These are phyloP conservation scores for Pteronotus mesoamericanus DNA, from an alignment of 2,797 vertebrate genomes.

Conservation along the genomic window DNA sequence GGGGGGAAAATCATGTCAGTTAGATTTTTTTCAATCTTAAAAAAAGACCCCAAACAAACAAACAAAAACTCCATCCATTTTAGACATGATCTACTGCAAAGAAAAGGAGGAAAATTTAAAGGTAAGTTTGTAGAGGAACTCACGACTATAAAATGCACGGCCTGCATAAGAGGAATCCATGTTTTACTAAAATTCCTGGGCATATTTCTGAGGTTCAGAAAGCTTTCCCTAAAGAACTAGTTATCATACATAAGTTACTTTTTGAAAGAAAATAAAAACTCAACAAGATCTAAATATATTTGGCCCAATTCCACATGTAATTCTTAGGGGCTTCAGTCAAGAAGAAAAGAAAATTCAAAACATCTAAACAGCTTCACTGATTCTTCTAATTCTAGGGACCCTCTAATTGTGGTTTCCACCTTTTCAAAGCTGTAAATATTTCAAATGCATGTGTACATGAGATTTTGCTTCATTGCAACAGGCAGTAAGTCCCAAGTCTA, in stretches of 20 bases:
- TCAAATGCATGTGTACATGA: background rate
- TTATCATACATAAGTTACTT: background rate
- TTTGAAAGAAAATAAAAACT: background rate
- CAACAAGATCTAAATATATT: background rate
- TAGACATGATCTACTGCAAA: background rate
- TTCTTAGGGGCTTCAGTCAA: background rate
- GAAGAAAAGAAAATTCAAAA: background rate
- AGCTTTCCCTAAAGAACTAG: background rate
- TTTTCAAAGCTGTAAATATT: background rate
- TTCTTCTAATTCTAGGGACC: background rate
- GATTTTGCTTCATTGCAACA: background rate
- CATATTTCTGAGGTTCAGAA: background rate
- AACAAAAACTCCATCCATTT: background rate
- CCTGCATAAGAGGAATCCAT: background rate
- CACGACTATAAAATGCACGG: background rate
- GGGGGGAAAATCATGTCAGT: background rate
- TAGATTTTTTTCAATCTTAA: background rate
- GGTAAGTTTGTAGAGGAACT: background rate
- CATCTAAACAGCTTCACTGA: background rate
- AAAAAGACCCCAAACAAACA: too few species aligned
- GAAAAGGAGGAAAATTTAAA: background rate
- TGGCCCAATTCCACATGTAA: background rate
- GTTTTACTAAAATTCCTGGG: background rate
- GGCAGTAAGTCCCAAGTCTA: background rate
- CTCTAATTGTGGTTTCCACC: background rate